Evolutionary conservation across 2,797 vertebrate species (phyloP), one percentile per base, ranked within the genome.

Genomic region (Leptodactylus fallax): DNA sequence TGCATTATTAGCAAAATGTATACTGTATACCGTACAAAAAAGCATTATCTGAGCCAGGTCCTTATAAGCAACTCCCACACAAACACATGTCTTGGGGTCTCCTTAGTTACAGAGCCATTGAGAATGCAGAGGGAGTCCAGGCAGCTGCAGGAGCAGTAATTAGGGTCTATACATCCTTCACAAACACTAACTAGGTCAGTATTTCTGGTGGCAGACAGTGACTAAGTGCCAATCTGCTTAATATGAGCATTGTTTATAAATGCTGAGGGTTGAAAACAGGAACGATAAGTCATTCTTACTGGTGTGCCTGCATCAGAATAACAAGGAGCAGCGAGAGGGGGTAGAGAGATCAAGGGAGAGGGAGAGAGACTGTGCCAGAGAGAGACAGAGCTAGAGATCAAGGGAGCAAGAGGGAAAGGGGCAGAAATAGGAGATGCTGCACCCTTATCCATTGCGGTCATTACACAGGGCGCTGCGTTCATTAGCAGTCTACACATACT

Each of bases 221-320:
- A 89, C 85, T 89, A 89, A 89, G 85, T 89, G 88, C 88, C 88
- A 89, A 89, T 89, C 88, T 89, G 80, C 88, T 86, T 89, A 89
- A 89, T 89, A 89, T 89, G 88, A 89, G 88, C 88, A 89, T 89
- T 89, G 88, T 89, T 89, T 89, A 89, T 89, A 89, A 89, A 89
- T 89, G 88, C 88, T 89, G 88, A 89, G 88, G 85, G 88, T 83
- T 89, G 88, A 87, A 87, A 89, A 89, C 88, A 87, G 85, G 53
- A 86, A 74, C 88, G 65, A 89, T 89, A 89, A 89, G 88, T 89
- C 88, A 89, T 89, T 89, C 85, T 67, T 89, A 79, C 88, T 79
- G 72, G 88, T 83, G 85, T 16, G 88, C 61, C 74, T 69, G 88
- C 80, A 71, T 83, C 65, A 60, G 85, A 89, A 89, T 89, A 89